These are phyloP conservation scores for Bufo gargarizans DNA, from an alignment of 2,113 vertebrate genomes.

Conservation along the genomic window DNA sequence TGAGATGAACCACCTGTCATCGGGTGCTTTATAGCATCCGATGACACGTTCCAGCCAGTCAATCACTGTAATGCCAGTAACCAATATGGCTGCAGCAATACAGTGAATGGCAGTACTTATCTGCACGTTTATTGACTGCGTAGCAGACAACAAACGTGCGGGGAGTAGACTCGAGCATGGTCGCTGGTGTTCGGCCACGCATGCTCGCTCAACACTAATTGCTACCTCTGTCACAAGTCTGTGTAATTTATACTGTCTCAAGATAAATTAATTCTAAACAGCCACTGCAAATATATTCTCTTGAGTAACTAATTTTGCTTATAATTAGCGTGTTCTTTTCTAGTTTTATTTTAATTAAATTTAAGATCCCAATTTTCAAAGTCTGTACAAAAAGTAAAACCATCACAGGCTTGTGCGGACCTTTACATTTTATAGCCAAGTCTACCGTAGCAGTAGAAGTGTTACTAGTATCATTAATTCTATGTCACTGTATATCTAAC, in stretches of 20 bases:
- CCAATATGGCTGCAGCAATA: no score
- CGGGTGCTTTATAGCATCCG: no score
- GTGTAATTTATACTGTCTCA: constrained; percentile 49
- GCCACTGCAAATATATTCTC: constrained; percentile 47
- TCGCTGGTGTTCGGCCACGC: no score
- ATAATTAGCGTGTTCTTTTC: constrained; percentile 41
- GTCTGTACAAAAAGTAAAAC: constrained; percentile 36
- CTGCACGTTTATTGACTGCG: no score
- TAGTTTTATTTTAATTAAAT: constrained; percentile 49
- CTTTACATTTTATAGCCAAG: background rate
- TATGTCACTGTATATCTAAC: background rate
- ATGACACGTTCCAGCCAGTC: no score
- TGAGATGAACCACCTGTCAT: no score
- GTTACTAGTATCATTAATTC: background rate
- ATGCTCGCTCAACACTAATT: background rate
- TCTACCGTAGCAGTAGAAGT: background rate
- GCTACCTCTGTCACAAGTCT: constrained; percentile 37
- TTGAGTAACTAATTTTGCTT: constrained; percentile 53
- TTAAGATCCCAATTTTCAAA: constrained; percentile 38
- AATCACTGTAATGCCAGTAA: no score
- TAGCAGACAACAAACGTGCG: no score
- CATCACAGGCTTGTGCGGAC: background rate
- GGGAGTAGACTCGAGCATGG: no score
- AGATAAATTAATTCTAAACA: constrained; percentile 54
- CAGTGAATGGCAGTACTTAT: no score